These are phyloP conservation scores for Parotocinclus haroldoi DNA, from an alignment of 2,797 vertebrate genomes.

Conservation along the genomic window DNA sequence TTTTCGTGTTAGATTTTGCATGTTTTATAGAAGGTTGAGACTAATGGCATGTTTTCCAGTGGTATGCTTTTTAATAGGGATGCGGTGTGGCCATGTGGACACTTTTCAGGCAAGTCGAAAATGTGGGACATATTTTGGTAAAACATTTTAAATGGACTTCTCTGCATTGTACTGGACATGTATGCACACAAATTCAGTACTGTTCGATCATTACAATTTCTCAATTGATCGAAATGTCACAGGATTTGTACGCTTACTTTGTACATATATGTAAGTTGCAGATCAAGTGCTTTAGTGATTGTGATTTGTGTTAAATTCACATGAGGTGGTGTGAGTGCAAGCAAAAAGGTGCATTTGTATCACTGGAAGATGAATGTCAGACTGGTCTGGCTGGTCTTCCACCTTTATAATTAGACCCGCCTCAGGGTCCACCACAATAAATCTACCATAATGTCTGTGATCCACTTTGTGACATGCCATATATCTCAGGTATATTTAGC, in stretches of 20 bases:
- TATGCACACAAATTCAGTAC: conserved; percentile 61
- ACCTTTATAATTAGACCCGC: conserved; percentile 67
- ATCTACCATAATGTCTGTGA: conserved; percentile 50
- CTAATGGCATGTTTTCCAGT: not conserved
- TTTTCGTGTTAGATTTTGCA: too few relatives aligned
- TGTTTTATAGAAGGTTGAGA: not conserved
- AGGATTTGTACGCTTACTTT: too few relatives aligned
- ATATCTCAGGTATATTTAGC: conserved; percentile 31
- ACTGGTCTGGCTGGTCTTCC: conserved; percentile 58
- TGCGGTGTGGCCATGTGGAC: conserved; percentile 46
- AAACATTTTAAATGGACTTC: conserved; percentile 61
- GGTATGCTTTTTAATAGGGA: conserved; percentile 58
- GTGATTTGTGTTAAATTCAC: not conserved
- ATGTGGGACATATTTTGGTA: conserved; percentile 71
- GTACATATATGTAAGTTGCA: not conserved
- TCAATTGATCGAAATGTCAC: too few relatives aligned
- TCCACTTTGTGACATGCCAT: conserved; percentile 40
- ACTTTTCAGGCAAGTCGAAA: conserved; percentile 56
- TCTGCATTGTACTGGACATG: too few relatives aligned
- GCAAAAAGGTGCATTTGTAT: conserved; percentile 8
- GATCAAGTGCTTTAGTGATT: conserved; percentile 6
- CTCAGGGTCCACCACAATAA: conserved; percentile 60
- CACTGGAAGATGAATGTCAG: conserved; percentile 62
- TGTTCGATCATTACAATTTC: conserved; percentile 61
- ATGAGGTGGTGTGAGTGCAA: conserved; percentile 12